phyloP scores from a whole-genome alignment of 2,888 invertebrate genomes.

The Strigamia transsilvanica region DNA sequence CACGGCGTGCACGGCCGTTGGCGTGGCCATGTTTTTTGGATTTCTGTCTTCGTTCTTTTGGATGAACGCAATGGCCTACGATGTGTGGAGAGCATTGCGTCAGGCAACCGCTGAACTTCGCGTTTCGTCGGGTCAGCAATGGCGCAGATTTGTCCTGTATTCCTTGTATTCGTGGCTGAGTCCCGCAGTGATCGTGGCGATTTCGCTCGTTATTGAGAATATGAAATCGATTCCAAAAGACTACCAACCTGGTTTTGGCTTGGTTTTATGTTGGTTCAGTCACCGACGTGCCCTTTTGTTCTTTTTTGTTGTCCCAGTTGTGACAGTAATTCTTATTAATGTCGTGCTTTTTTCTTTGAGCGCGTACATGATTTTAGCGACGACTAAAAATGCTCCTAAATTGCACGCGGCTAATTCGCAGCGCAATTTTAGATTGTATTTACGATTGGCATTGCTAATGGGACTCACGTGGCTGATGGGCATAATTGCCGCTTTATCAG shows the following conservation, averaged over 20 bases:
- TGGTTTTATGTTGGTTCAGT: conserved; percentile 67
- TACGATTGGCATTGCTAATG: conserved; percentile 66
- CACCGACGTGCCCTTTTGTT: conserved; percentile 66
- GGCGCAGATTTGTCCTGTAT: conserved; percentile 65
- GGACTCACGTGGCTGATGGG: conserved; percentile 67
- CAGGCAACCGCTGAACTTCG: conserved; percentile 66
- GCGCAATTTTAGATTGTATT: conserved; percentile 64
- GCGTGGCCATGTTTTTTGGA: conserved; percentile 66
- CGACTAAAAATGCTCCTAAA: conserved; percentile 61
- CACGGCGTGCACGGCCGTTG: conserved; percentile 64
- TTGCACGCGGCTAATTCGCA: conserved; percentile 60
- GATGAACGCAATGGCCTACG: conserved; percentile 69
- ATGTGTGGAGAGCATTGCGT: conserved; percentile 66
- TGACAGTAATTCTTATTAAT: conserved; percentile 65
- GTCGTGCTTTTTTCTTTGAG: conserved; percentile 65
- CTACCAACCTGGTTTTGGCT: conserved; percentile 66
- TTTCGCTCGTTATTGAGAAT: conserved; percentile 63
- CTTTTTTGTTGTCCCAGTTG: conserved; percentile 67
- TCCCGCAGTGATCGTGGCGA: conserved; percentile 63
- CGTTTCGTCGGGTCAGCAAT: conserved; percentile 64
- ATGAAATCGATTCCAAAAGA: conserved; percentile 52
- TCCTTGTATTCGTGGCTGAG: conserved; percentile 66
- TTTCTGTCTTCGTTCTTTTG: conserved; percentile 69
- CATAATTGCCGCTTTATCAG: conserved; percentile 65
- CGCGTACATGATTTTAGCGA: conserved; percentile 64